Conservation (phyloP, 2,888 invertebrate genomes). For the Octonoba sinensis region DNA sequence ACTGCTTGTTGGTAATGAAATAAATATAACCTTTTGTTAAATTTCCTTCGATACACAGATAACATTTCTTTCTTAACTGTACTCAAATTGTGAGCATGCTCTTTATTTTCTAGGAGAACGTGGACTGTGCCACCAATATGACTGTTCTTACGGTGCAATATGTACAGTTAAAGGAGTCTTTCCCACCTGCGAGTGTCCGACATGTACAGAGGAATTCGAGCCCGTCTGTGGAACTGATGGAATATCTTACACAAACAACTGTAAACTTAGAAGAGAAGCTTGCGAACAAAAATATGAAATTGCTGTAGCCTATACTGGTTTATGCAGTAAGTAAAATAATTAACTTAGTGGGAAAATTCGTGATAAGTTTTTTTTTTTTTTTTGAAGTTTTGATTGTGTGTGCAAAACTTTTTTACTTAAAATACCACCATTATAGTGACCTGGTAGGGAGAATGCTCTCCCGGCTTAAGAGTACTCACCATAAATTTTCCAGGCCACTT, state of each 20-base stretch:
- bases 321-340: conserved; percentile 82
- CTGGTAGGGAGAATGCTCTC: too few relatives aligned
- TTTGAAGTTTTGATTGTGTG: too few relatives aligned
- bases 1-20: too few relatives aligned
- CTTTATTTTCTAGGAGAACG: conserved; percentile 64
- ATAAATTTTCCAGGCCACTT: too few relatives aligned
- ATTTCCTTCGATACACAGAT: too few relatives aligned
- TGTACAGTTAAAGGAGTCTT: conserved; percentile 79
- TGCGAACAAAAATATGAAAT: conserved; percentile 83
- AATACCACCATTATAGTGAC: too few relatives aligned
- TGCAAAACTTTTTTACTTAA: not conserved
- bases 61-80: too few relatives aligned
- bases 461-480: too few relatives aligned
- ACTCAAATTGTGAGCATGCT: too few relatives aligned
- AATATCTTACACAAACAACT: conserved; percentile 78
- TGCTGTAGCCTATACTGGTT: conserved; percentile 82
- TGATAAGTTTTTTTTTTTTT: too few relatives aligned
- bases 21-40: too few relatives aligned
- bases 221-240: conserved; percentile 82
- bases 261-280: conserved; percentile 83
- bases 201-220: conserved; percentile 85
- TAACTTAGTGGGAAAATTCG: too few relatives aligned
- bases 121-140: conserved; percentile 73
- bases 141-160: conserved; percentile 84
- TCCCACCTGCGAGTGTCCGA: conserved; percentile 86